Evolutionary conservation across 2,888 invertebrate species (phyloP), one percentile per base, ranked within the genome.

Genomic region (Sinodicranocentrus sp.): DNA sequence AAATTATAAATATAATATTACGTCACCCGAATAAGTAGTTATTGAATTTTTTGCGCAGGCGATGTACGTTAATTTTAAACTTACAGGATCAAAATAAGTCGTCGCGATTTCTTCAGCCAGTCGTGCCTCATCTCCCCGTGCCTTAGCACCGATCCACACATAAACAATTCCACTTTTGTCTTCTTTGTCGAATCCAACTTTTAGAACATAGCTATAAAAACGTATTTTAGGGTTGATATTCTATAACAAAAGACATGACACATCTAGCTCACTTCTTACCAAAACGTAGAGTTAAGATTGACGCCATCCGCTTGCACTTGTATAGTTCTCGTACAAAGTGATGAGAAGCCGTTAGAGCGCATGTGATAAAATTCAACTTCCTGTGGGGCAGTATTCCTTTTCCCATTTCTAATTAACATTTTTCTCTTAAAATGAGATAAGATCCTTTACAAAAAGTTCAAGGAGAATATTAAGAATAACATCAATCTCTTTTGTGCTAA

Each of bases 401-500:
- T 96, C 67, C 97, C 98, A 85, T 94, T 94, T 87, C 95, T 95
- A 83, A 99, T 98, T 52, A 99, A 94, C 91, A 99, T 98, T 90
- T 97, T 95, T 83, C 95, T 92, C 89, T 97, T 96, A 91, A 99
- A 99, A 91, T 99, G 99, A 1, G 99, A 96, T 93, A 99, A 94
- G 90, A n/a, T n/a, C n/a, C n/a, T n/a, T n/a, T n/a, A n/a, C n/a
- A n/a, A n/a, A n/a, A n/a, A n/a, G n/a, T n/a, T n/a, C n/a, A n/a
- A n/a, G n/a, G n/a, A n/a, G n/a, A n/a, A n/a, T n/a, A n/a, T n/a
- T n/a, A n/a, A n/a, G n/a, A n/a, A n/a, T n/a, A 99, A 99, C 91
- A 98, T 99, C 86, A 98, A 93, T 91, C 98, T 98, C 91, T 99
- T 99, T 91, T 99, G 99, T 99, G 99, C 91, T 92, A 1, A 99